Conservation (phyloP, 2,888 invertebrate species). For the Petrolisthes manimaculis region DNA sequence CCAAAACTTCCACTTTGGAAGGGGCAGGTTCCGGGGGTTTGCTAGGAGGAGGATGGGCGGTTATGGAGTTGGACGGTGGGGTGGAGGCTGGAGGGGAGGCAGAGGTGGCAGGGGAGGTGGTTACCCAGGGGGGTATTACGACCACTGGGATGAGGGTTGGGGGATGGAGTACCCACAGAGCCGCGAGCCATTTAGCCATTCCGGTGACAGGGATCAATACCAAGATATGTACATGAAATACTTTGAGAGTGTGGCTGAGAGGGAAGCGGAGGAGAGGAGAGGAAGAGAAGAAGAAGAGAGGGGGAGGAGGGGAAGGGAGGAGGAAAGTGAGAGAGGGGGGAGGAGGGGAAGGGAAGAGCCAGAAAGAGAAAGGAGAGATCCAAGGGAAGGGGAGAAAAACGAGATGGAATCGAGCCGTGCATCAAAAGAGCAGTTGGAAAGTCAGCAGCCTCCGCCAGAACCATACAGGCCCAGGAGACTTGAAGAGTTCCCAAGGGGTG, state of each 20-base stretch:
- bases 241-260: constrained; percentile 35
- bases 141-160: constrained; percentile 22
- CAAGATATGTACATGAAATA: constrained; percentile 55
- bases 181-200: constrained; percentile 9
- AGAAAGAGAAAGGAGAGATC: background rate
- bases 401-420: background rate
- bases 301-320: background rate
- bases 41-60: constrained; percentile 26
- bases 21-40: constrained; percentile 22
- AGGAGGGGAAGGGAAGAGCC: background rate
- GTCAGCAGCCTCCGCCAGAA: background rate
- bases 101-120: constrained; percentile 35
- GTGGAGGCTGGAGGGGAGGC: constrained; percentile 29
- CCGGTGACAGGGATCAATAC: constrained; percentile 42
- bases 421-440: background rate
- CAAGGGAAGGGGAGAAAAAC: background rate
- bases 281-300: background rate
- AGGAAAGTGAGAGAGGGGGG: background rate
- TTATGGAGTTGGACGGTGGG: constrained; percentile 46
- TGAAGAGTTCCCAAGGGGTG: background rate
- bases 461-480: background rate
- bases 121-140: constrained; percentile 31
- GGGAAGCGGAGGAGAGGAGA: background rate
- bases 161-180: constrained; percentile 23
- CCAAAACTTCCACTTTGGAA: background rate